phyloP scores from a whole-genome alignment of 2,888 invertebrate genomes.

The Phymatocera aterrima region DNA sequence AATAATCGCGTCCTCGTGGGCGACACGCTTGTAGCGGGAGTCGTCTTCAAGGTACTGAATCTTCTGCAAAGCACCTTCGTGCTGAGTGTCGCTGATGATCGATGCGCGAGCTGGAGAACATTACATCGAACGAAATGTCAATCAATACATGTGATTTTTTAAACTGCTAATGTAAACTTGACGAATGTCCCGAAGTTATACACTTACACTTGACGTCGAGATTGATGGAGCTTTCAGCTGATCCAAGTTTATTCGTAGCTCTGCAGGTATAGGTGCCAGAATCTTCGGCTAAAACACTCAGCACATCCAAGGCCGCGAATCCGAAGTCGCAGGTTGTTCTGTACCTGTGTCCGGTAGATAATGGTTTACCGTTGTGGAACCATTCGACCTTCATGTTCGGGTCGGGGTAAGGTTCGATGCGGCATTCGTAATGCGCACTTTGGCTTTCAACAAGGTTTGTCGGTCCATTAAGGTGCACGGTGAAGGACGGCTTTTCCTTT shows the following conservation, averaged over 20 bases:
- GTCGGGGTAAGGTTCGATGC: constrained; percentile 95
- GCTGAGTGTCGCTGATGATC: constrained; percentile 93
- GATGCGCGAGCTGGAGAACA: constrained; percentile 83
- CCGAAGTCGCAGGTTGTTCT: constrained; percentile 97
- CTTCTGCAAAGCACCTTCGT: constrained; percentile 94
- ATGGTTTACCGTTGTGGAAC: constrained; percentile 94
- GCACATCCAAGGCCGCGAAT: constrained; percentile 95
- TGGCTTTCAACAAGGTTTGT: constrained; percentile 90
- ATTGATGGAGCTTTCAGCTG: constrained; percentile 88
- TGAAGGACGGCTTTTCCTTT: constrained; percentile 90
- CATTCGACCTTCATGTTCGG: constrained; percentile 92
- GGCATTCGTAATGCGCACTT: constrained; percentile 94
- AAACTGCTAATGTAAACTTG: neutral
- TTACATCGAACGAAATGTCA: constrained; percentile 34
- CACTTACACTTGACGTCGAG: constrained; percentile 88
- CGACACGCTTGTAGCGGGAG: constrained; percentile 84
- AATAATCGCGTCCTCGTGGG: constrained; percentile 84
- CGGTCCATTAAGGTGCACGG: constrained; percentile 91
- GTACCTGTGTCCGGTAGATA: constrained; percentile 92
- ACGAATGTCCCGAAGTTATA: neutral
- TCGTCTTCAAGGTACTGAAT: constrained; percentile 94
- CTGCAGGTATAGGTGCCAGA: constrained; percentile 94
- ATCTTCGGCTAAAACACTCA: constrained; percentile 95
- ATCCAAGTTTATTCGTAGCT: constrained; percentile 90
- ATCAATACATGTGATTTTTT: neutral